Evolutionary conservation across 2,888 invertebrate genomes (phyloP).

Genomic region (Drosophila cyrtoloma): DNA sequence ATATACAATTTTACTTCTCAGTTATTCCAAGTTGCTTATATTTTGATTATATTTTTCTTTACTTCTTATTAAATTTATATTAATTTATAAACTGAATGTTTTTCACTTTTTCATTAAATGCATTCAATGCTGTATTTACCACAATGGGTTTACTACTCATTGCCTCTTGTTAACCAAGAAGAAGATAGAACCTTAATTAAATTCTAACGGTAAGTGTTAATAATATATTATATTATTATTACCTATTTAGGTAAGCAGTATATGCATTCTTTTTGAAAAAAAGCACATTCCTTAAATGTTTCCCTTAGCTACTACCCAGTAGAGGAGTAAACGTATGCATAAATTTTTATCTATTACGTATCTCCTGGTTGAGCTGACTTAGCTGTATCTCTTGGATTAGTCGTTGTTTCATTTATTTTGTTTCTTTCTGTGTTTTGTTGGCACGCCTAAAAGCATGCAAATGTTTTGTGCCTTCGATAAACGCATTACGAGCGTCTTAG

Average conservation of each 20-base stretch:
- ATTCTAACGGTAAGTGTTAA: background rate
- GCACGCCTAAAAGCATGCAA: slow-evolving; percentile 35
- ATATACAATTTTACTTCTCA: background rate
- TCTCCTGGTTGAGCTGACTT: background rate
- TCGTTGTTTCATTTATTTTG: background rate
- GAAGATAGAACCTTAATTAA: rapidly evolving
- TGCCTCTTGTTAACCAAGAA: background rate
- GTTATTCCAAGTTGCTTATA: background rate
- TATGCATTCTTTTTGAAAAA: background rate
- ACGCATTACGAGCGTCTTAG: slow-evolving; percentile 60
- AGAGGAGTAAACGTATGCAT: background rate
- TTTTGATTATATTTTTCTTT: background rate
- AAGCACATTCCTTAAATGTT: background rate
- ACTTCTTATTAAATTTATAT: background rate
- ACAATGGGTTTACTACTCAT: background rate
- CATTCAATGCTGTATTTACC: background rate
- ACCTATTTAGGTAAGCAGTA: background rate
- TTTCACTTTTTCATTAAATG: background rate
- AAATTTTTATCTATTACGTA: background rate
- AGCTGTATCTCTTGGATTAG: slow-evolving; percentile 7
- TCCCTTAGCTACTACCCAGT: background rate
- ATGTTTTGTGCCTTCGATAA: slow-evolving; percentile 33
- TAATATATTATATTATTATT: background rate
- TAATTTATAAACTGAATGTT: background rate
- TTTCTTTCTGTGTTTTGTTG: background rate